Conservation (phyloP, 2,113 vertebrate species). For the Zosterops borbonicus region DNA sequence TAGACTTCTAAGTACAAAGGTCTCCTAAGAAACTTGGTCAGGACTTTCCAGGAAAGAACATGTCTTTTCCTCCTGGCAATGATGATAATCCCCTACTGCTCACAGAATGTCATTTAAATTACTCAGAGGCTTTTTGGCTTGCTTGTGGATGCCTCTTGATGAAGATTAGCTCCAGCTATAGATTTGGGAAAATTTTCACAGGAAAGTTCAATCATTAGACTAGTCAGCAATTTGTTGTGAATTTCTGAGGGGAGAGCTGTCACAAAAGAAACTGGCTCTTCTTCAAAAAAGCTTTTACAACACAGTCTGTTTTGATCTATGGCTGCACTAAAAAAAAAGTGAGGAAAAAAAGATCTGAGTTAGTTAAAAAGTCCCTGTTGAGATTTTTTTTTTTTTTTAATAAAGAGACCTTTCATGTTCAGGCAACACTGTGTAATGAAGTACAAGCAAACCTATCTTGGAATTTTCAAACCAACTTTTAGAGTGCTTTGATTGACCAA, state of each 20-base stretch:
- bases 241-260: slow-evolving; percentile 14
- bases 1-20: neutral
- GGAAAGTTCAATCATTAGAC: neutral
- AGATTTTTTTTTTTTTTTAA: neutral
- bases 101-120: neutral
- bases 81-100: neutral
- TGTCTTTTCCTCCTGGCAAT: neutral
- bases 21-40: neutral
- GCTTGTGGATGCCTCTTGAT: neutral
- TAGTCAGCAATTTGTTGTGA: slow-evolving; percentile 17
- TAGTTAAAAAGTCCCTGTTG: neutral
- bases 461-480: slow-evolving; percentile 26
- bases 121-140: neutral
- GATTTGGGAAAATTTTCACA: neutral
- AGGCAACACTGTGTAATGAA: slow-evolving; percentile 19
- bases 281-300: slow-evolving; percentile 62
- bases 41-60: neutral
- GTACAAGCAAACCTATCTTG: slow-evolving; percentile 2
- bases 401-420: slow-evolving; percentile 27
- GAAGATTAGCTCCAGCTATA: neutral
- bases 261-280: slow-evolving; percentile 28
- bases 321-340: neutral
- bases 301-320: slow-evolving; percentile 37
- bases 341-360: neutral
- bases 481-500: slow-evolving; percentile 12